Conservation (phyloP, 1,140 invertebrate species). For the Hylaeus anthracinus region DNA sequence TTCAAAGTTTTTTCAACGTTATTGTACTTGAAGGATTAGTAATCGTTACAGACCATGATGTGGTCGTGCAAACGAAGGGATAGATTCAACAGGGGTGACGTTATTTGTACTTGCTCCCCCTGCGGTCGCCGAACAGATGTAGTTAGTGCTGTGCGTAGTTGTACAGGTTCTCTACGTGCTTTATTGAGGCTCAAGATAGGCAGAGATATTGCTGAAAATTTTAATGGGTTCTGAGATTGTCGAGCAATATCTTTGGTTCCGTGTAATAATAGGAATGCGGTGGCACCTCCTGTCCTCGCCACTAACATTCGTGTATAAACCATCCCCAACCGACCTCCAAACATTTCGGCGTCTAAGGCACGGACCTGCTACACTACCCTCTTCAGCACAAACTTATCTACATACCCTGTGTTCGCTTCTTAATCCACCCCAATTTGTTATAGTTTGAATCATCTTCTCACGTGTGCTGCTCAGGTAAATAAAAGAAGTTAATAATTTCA, state of each 20-base stretch:
- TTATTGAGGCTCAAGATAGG: background rate
- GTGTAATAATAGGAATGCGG: background rate
- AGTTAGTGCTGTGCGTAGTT: slow-evolving; percentile 21
- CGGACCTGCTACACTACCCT: too few relatives aligned
- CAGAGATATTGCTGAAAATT: slow-evolving; percentile 4
- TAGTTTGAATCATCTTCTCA: too few relatives aligned
- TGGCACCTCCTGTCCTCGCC: too few relatives aligned
- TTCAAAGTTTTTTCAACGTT: too few relatives aligned
- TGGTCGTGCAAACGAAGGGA: slow-evolving; percentile 30
- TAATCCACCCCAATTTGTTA: too few relatives aligned
- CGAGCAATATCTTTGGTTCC: background rate
- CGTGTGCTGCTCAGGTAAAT: background rate
- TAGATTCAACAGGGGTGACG: slow-evolving; percentile 17
- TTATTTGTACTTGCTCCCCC: slow-evolving; percentile 38
- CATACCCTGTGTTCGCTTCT: too few relatives aligned
- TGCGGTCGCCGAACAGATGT: slow-evolving; percentile 34
- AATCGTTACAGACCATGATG: slow-evolving; percentile 21
- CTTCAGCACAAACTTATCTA: too few relatives aligned
- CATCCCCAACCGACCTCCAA: too few relatives aligned
- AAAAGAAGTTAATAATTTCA: too few relatives aligned
- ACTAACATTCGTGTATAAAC: too few relatives aligned
- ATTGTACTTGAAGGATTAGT: slow-evolving; percentile 1
- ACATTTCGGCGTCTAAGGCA: too few relatives aligned
- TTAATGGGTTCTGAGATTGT: background rate
- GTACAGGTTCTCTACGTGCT: slow-evolving; percentile 20